Conservation (phyloP, 2,113 vertebrate species). For the Pseudorectes ferrugineus region DNA sequence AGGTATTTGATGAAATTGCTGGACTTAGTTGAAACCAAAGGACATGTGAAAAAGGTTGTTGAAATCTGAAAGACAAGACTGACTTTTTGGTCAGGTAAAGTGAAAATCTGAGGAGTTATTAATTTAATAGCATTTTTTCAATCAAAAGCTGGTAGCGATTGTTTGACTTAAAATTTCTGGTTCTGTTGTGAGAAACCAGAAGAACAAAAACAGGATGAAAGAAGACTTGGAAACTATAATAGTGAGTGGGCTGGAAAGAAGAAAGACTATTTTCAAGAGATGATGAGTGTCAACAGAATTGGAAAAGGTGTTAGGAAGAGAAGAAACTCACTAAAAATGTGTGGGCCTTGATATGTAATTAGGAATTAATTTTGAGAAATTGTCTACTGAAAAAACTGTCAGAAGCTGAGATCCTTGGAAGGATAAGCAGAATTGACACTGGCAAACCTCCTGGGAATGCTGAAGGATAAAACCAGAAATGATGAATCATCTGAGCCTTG, state of each 20-base stretch:
- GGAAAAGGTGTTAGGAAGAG: background rate
- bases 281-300: background rate
- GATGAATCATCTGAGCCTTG: background rate
- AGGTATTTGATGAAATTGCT: background rate
- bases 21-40: background rate
- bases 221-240: background rate
- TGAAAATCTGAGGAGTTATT: background rate
- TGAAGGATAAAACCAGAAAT: background rate
- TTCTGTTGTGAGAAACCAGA: background rate
- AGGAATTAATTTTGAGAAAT: slow-evolving; percentile 32
- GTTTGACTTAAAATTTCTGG: background rate
- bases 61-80: background rate
- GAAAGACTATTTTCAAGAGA: background rate
- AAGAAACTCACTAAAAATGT: background rate
- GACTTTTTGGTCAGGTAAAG: background rate
- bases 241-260: background rate
- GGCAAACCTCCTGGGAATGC: background rate
- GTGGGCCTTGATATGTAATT: slow-evolving; percentile 9
- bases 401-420: background rate
- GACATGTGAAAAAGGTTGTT: background rate
- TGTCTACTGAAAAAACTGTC: background rate
- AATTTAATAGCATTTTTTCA: background rate
- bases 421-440: background rate
- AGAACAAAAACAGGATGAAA: background rate
- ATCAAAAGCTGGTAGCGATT: background rate